phyloP scores from a whole-genome alignment of 2,888 invertebrate species.

The Leptinotarsa haldemani region DNA sequence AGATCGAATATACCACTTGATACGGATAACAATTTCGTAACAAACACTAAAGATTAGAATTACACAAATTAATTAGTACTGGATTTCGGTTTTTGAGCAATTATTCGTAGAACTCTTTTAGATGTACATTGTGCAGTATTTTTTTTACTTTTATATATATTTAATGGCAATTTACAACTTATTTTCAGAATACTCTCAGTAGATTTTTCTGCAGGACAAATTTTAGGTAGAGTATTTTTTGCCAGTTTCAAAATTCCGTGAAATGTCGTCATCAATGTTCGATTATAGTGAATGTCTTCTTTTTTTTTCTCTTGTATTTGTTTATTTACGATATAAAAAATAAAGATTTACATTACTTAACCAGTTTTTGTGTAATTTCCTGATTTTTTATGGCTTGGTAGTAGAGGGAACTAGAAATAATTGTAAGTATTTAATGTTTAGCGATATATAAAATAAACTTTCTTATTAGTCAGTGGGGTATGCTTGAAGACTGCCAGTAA shows the following conservation, averaged over 20 bases:
- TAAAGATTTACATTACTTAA: slow-evolving; percentile 35
- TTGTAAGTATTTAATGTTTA: too few relatives aligned
- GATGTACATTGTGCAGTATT: slow-evolving; percentile 32
- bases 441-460: too few relatives aligned
- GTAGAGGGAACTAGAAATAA: too few relatives aligned
- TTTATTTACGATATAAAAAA: slow-evolving; percentile 34
- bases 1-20: not conserved
- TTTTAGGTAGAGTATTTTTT: not conserved
- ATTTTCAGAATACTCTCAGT: slow-evolving; percentile 2
- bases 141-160: slow-evolving; percentile 32
- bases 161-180: slow-evolving; percentile 20
- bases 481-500: too few relatives aligned
- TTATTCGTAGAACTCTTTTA: slow-evolving; percentile 23
- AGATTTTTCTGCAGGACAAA: not conserved
- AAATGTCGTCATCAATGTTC: slow-evolving; percentile 32
- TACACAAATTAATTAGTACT: slow-evolving; percentile 2
- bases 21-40: not conserved
- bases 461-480: too few relatives aligned
- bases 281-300: slow-evolving; percentile 40
- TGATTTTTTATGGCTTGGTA: too few relatives aligned
- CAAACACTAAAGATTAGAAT: slow-evolving; percentile 19
- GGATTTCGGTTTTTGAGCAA: slow-evolving; percentile 4
- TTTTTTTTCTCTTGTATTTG: slow-evolving; percentile 43
- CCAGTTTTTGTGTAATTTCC: too few relatives aligned
- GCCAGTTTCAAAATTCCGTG: slow-evolving; percentile 7